Evolutionary conservation across 2,888 invertebrate species (phyloP).

Genomic region (Mechanitis mazaeus): DNA sequence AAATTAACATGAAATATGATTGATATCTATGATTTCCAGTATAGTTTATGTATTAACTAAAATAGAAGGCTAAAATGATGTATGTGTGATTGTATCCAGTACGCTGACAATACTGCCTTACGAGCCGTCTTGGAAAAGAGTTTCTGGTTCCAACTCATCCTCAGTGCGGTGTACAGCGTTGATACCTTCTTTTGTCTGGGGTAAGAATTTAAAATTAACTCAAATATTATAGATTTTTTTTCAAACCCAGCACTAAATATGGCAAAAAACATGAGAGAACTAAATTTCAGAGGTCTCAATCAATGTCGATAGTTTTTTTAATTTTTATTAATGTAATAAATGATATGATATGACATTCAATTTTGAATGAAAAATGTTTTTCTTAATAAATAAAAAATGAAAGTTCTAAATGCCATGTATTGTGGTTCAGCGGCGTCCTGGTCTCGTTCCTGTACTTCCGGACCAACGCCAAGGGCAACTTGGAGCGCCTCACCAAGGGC

Average conservation of each 20-base stretch:
- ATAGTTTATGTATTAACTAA: too few species aligned
- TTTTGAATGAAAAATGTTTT: too few species aligned
- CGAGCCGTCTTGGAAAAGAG: constrained; percentile 82
- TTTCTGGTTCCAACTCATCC: constrained; percentile 86
- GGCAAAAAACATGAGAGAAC: too few species aligned
- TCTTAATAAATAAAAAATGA: too few species aligned
- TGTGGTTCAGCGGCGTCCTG: constrained; percentile 80
- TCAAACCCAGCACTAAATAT: not conserved
- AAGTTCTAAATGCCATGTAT: too few species aligned
- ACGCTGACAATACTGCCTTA: constrained; percentile 88
- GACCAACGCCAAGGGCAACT: constrained; percentile 83
- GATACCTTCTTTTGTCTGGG: constrained; percentile 89
- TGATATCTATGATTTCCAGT: too few species aligned
- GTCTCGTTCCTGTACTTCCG: constrained; percentile 92
- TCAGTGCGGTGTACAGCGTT: constrained; percentile 87
- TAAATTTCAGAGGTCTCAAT: too few species aligned
- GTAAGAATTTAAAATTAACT: constrained; percentile 41
- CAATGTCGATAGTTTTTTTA: too few species aligned
- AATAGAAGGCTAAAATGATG: too few species aligned
- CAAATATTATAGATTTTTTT: not conserved
- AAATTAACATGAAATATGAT: too few species aligned
- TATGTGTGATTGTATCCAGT: constrained; percentile 46
- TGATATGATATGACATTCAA: too few species aligned
- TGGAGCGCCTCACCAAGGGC: constrained; percentile 81
- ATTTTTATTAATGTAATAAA: too few species aligned